Percentiles rank a stretch among this genome's conserved stretches.
phyloP scores from a whole-genome alignment of 2,888 invertebrate species.

The Nesidiocoris tenuis region DNA sequence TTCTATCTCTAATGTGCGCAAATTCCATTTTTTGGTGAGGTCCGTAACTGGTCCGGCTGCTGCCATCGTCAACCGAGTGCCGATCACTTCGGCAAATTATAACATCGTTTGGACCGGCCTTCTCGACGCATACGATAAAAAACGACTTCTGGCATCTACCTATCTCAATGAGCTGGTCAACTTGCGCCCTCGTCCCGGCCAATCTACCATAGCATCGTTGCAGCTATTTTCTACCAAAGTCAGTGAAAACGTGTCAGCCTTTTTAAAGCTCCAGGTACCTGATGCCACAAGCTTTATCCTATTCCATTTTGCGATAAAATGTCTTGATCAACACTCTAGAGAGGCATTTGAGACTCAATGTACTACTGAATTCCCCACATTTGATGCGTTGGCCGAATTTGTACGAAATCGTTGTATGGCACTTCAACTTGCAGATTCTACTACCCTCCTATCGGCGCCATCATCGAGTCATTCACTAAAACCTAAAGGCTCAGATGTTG shows the following conservation, averaged over 20 bases:
- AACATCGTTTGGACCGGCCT: not conserved
- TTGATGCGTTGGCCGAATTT: not conserved
- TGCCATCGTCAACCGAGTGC: not conserved
- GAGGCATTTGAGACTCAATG: conserved; percentile 10
- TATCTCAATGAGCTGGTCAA: conserved; percentile 5
- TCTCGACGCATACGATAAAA: conserved; percentile 1
- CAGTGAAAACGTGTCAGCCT: conserved; percentile 1
- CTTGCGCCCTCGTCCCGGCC: conserved; percentile 6
- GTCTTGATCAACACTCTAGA: conserved; percentile 4
- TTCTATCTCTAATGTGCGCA: not conserved
- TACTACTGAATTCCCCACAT: conserved; percentile 3
- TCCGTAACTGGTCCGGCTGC: conserved; percentile 8
- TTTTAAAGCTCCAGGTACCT: not conserved
- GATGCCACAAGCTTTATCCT: not conserved
- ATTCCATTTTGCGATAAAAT: conserved; percentile 10
- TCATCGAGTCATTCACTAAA: not conserved
- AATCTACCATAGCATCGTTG: not conserved
- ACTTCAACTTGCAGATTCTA: conserved; percentile 3
- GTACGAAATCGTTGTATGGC: not conserved
- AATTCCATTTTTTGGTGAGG: conserved; percentile 11
- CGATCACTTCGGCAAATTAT: not conserved
- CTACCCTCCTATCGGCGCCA: not conserved
- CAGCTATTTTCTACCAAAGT: not conserved
- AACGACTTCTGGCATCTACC: conserved; percentile 11
- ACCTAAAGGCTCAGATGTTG: not conserved